Conservation (phyloP, 2,888 invertebrate genomes). For the Aelia acuminata region DNA sequence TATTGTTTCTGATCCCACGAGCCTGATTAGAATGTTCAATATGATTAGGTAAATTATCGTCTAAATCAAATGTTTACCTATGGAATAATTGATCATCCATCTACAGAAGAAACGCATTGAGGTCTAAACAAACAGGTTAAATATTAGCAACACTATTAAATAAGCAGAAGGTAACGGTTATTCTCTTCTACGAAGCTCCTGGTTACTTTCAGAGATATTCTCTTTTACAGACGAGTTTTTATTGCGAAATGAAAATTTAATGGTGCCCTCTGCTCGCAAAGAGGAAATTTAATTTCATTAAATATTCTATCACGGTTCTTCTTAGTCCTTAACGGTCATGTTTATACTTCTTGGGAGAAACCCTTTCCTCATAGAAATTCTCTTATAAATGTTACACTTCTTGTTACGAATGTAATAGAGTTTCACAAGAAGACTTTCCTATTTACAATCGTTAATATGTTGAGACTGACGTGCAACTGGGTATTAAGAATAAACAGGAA, state of each 20-base stretch:
- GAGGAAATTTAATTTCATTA: conserved; percentile 19
- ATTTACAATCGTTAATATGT: no score
- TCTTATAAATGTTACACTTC: background rate
- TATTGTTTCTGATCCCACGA: no score
- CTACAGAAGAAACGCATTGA: background rate
- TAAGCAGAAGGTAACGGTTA: background rate
- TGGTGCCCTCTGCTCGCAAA: conserved; percentile 6
- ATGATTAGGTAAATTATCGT: no score
- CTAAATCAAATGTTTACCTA: background rate
- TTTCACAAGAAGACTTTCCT: background rate
- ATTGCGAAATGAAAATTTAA: conserved; percentile 25
- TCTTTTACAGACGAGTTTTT: conserved; percentile 12
- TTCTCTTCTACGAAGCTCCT: background rate
- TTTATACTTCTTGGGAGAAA: background rate
- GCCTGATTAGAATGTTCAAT: no score
- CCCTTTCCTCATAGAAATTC: background rate
- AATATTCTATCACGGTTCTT: conserved; percentile 27
- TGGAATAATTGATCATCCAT: background rate
- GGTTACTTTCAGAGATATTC: background rate
- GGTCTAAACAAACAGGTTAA: background rate
- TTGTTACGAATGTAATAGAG: background rate
- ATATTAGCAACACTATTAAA: background rate
- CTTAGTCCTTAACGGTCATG: background rate
- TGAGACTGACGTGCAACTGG: no score
- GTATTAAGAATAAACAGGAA: no score